Conservation (phyloP, 2,797 vertebrate genomes). For the Gymnothorax javanicus region DNA sequence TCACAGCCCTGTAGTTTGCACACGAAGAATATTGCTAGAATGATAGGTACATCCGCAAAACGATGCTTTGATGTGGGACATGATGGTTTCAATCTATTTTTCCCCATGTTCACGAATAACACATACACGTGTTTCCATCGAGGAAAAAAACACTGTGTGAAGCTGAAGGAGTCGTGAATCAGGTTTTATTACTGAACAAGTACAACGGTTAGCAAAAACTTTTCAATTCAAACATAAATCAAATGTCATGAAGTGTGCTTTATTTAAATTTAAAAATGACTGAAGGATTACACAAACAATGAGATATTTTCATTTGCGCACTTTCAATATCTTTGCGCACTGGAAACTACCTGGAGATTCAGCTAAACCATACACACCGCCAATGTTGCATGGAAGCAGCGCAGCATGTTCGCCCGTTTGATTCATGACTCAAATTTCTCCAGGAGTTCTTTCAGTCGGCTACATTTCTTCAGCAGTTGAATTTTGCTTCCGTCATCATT, state of each 20-base stretch:
- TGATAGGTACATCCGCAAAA: neutral
- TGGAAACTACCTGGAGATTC: neutral
- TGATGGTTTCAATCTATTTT: neutral
- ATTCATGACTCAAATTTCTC: neutral
- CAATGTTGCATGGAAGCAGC: neutral
- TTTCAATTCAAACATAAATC: neutral
- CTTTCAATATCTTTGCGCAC: neutral
- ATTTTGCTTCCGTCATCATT: neutral
- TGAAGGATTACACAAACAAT: neutral
- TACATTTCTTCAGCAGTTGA: neutral
- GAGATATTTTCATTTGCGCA: neutral
- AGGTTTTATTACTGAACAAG: neutral
- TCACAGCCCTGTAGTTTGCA: neutral
- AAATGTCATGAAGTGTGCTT: neutral
- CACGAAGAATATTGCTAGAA: neutral
- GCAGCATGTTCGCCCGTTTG: neutral
- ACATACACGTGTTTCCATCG: neutral
- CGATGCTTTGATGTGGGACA: neutral
- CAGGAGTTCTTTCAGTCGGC: neutral
- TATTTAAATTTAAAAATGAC: neutral
- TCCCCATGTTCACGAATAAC: neutral
- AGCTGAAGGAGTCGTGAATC: neutral
- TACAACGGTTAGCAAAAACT: neutral
- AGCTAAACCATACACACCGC: neutral
- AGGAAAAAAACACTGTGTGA: neutral